Evolutionary conservation across 37 sponge, comb jelly and placozoan genomes (phyloP), one percentile per base, ranked within the genome.

Genomic region (Petrosia ficiformis): DNA sequence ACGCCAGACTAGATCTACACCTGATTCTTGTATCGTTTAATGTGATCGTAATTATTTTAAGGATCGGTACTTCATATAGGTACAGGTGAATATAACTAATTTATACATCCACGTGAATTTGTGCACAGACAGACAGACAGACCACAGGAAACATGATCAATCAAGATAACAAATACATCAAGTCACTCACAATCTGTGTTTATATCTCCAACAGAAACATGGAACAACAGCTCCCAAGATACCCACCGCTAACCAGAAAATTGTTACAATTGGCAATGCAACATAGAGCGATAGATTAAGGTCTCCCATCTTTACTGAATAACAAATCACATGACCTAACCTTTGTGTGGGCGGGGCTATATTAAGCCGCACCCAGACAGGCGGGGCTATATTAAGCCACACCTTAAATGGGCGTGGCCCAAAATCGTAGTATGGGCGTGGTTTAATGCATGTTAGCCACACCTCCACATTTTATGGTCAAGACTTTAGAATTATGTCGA

Each of bases 191-290:
- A 82, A 61, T 77, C 82, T 81, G 78, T 87, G 74, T n/a, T 75
- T 75, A 3, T 52, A 42, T 39, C 71, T 74, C n/a, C 69, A 68
- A 4, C 80, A 26, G 82, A 84, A 71, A 26, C 75, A 87, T 3
- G 88, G 81, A 42, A 85, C 41, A 41, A 80, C 38, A 28, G 41
- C 59, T 21, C 84, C 92, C 16, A 80, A 67, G 3, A 74, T 71
- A 19, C 59, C 85, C 28, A 93, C 60, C 6, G 84, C 26, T 19
- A 93, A 37, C 80, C 89, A 93, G 72, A 93, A 85, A n/a, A 73
- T 44, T 14, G 83, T 82, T n/a, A 93, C 58, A 3, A 85, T 1
- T 0, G 94, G 94, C 24, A 93, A 42, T 26, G 90, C 94, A n/a
- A 89, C 83, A 39, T 56, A 72, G 30, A 89, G 68, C 6, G 94